These are phyloP conservation scores for Perithous albicinctus DNA, from an alignment of 2,888 invertebrate species.

Conservation along the genomic window DNA sequence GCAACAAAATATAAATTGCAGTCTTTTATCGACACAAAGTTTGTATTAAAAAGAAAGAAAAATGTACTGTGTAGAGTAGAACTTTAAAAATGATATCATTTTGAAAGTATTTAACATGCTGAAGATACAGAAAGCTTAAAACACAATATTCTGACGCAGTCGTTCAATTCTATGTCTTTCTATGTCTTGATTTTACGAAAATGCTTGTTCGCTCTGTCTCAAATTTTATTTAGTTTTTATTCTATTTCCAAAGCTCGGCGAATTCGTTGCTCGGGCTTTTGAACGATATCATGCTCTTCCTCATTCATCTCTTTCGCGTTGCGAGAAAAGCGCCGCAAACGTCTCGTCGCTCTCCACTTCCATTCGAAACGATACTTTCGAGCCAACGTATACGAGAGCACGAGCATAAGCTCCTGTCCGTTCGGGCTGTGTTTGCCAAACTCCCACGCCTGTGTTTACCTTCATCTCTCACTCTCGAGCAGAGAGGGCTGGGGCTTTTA, in stretches of 20 bases:
- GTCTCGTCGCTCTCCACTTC: conserved; percentile 30
- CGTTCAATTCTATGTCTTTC: no score
- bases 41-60: no score
- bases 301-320: conserved; percentile 5
- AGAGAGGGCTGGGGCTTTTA: not conserved
- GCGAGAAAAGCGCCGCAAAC: not conserved
- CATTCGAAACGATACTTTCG: conserved; percentile 42
- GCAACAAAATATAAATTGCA: no score
- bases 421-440: conserved; percentile 41
- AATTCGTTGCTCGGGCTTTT: not conserved
- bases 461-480: conserved; percentile 26
- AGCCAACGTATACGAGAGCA: conserved; percentile 1
- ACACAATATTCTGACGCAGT: no score
- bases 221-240: not conserved
- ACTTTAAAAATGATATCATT: no score
- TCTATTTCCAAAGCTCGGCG: conserved; percentile 21
- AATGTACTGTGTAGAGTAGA: no score
- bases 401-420: conserved; percentile 33
- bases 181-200: no score
- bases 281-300: not conserved
- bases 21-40: no score
- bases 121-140: no score
- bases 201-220: no score
- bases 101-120: no score
- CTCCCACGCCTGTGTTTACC: conserved; percentile 52